phyloP scores from a whole-genome alignment of 2,888 invertebrate species.

The Sesia bembeciformis region DNA sequence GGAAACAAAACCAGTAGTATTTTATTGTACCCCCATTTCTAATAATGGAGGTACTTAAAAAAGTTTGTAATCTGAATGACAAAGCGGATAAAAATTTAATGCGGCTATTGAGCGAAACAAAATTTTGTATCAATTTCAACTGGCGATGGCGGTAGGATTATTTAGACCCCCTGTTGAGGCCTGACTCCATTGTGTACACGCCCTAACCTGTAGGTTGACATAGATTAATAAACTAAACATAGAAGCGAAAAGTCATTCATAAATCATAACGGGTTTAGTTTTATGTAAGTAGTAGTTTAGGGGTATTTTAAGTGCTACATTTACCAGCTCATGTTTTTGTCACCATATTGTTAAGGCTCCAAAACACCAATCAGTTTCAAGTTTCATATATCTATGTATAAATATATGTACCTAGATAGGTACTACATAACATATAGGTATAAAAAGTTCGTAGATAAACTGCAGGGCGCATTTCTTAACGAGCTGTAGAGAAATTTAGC shows the following conservation, averaged over 20 bases:
- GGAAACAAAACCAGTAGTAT: neutral
- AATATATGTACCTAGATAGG: too few species aligned
- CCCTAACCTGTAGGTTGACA: constrained; percentile 11
- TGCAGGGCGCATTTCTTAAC: too few species aligned
- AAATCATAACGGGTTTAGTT: neutral
- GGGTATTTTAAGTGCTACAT: too few species aligned
- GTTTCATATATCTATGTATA: too few species aligned
- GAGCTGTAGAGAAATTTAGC: too few species aligned
- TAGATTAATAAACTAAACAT: neutral
- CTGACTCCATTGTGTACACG: constrained; percentile 30
- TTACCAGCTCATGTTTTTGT: too few species aligned
- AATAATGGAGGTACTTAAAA: constrained; percentile 18
- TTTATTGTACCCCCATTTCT: constrained; percentile 14
- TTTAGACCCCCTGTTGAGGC: constrained; percentile 38
- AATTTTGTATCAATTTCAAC: constrained; percentile 66
- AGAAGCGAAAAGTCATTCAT: constrained; percentile 3
- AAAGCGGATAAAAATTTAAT: constrained; percentile 35
- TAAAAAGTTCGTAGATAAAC: too few species aligned
- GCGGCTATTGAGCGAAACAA: constrained; percentile 39
- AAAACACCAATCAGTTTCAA: too few species aligned
- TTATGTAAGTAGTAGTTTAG: too few species aligned
- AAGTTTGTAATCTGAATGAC: constrained; percentile 5
- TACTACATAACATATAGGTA: too few species aligned
- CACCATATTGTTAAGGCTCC: too few species aligned
- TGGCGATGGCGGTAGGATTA: constrained; percentile 48